Evolutionary conservation across 2,797 vertebrate genomes (phyloP).

Genomic region (Sciurus carolinensis): DNA sequence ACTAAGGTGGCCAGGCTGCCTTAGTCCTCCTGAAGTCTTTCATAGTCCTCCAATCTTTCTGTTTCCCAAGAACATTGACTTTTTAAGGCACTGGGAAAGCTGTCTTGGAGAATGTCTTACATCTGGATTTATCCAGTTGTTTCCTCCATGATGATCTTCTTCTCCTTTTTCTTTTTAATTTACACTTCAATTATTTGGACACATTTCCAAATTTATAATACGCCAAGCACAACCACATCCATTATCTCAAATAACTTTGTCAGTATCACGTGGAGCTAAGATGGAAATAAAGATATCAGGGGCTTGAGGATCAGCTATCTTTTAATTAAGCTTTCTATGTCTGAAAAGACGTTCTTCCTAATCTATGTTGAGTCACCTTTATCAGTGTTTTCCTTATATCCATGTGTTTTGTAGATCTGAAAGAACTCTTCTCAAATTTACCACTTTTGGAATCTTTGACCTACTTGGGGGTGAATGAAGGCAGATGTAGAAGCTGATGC

Average conservation of each 20-base stretch:
- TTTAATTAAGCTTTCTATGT: background rate
- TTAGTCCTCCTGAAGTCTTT: background rate
- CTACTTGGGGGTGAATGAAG: background rate
- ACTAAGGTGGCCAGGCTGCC: background rate
- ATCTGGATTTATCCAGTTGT: conserved; percentile 12
- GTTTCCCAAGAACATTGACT: background rate
- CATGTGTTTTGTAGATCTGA: background rate
- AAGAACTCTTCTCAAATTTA: background rate
- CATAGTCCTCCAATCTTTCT: background rate
- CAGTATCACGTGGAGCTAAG: background rate
- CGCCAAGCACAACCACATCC: background rate
- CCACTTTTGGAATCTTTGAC: background rate
- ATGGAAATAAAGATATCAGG: background rate
- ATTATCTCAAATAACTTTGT: background rate
- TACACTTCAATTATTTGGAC: background rate
- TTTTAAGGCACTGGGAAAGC: background rate
- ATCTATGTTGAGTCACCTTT: background rate
- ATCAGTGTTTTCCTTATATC: background rate
- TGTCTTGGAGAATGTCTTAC: background rate
- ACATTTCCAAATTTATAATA: background rate
- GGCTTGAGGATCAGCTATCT: background rate
- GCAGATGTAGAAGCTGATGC: background rate
- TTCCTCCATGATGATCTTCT: background rate
- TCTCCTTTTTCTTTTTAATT: background rate
- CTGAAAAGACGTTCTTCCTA: background rate